phyloP scores from a whole-genome alignment of 53 echinoderm and acorn worm species.

The Antedon mediterranea region DNA sequence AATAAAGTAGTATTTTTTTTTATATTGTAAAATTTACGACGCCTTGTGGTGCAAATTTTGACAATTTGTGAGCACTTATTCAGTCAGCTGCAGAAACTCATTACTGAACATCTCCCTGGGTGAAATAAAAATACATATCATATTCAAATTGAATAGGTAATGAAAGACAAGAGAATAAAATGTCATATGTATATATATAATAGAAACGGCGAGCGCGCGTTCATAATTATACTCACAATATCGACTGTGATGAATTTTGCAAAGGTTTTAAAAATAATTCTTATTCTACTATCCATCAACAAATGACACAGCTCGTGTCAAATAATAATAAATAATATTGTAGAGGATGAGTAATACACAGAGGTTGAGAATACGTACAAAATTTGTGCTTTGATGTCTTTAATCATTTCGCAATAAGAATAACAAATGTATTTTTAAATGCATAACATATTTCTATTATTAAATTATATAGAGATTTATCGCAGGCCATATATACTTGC shows the following conservation, averaged over 20 bases:
- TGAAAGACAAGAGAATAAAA: conserved; percentile 1
- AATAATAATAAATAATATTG: no score
- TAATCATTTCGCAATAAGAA: no score
- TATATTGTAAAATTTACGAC: neutral
- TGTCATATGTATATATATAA: neutral
- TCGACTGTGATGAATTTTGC: neutral
- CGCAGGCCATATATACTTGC: no score
- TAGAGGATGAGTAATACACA: no score
- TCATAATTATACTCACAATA: neutral
- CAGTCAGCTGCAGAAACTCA: neutral
- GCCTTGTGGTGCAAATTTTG: neutral
- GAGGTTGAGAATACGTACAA: no score
- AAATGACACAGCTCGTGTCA: no score
- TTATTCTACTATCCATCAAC: no score
- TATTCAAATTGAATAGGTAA: neutral
- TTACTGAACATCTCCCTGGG: neutral
- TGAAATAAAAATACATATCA: neutral
- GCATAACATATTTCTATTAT: no score
- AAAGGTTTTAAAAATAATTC: no score
- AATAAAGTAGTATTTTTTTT: neutral
- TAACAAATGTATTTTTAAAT: no score
- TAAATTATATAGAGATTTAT: no score
- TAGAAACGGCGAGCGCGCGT: neutral
- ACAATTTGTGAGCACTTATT: conserved; percentile 1
- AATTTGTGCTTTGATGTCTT: no score